A percentile compares a stretch with the other conserved stretches of the same genome.
phyloP scores from a whole-genome alignment of 2,113 vertebrate species.

The Stercorarius parasiticus region DNA sequence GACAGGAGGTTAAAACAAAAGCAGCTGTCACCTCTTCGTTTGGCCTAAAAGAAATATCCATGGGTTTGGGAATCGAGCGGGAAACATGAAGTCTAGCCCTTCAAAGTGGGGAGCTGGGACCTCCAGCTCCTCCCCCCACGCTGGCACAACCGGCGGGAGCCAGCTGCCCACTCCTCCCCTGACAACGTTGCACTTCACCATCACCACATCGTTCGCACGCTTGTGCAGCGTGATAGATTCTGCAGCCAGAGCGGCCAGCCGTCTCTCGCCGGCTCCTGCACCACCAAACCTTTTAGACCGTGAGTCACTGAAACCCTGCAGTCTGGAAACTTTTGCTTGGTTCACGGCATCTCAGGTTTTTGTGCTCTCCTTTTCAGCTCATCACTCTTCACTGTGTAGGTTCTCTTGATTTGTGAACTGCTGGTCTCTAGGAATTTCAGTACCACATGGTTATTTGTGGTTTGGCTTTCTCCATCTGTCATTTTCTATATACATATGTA shows the following conservation, averaged over 20 bases:
- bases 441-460: not conserved
- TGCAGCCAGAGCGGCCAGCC: not conserved
- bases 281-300: not conserved
- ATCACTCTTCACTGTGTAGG: not conserved
- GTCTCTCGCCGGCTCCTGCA: not conserved
- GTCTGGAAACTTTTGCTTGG: not conserved
- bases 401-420: constrained; percentile 43
- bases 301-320: not conserved
- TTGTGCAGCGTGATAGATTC: not conserved
- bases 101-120: not conserved
- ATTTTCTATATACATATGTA: not conserved
- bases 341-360: fast-evolving
- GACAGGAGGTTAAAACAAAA: not conserved
- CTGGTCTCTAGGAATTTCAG: not conserved
- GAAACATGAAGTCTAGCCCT: not conserved
- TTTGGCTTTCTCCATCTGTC: not conserved
- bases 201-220: fast-evolving
- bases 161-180: fast-evolving
- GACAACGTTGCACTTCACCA: fast-evolving
- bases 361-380: not conserved
- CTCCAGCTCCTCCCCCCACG: fast-evolving
- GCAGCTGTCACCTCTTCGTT: not conserved
- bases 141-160: fast-evolving
- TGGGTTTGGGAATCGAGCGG: not conserved
- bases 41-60: not conserved